Evolutionary conservation across 1,140 invertebrate genomes (phyloP).

Genomic region (Drosophila repleta): DNA sequence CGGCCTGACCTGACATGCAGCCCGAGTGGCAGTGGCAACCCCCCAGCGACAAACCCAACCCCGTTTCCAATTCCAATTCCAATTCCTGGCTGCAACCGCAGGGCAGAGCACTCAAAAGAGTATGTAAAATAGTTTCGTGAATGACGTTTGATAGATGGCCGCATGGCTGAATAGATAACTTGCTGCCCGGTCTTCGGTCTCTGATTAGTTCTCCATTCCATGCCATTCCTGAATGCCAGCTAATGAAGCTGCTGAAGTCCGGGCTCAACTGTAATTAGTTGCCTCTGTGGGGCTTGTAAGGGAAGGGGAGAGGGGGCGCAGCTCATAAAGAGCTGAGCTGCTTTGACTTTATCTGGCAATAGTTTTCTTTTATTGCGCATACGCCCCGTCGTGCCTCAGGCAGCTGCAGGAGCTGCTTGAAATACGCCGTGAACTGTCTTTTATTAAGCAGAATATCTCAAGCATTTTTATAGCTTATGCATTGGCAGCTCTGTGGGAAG

Average conservation of each 20-base stretch:
- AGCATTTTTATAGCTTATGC: no score
- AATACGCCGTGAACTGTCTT: no score
- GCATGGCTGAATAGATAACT: constrained; percentile 30
- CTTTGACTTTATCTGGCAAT: constrained; percentile 38
- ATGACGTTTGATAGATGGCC: constrained; percentile 69
- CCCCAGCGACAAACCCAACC: constrained; percentile 1
- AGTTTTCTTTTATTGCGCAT: constrained; percentile 60
- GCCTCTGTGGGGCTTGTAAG: constrained; percentile 10
- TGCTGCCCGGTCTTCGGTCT: constrained; percentile 3
- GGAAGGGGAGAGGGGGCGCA: background rate
- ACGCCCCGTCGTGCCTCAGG: constrained; percentile 60
- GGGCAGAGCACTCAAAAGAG: constrained; percentile 35
- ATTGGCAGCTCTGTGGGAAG: no score
- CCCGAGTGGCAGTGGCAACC: background rate
- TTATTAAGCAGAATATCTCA: no score
- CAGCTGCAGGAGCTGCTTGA: background rate
- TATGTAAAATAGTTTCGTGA: constrained; percentile 56
- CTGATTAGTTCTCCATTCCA: constrained; percentile 36
- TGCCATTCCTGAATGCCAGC: constrained; percentile 45
- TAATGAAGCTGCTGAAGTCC: constrained; percentile 49
- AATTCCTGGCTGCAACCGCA: constrained; percentile 39
- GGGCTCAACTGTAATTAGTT: constrained; percentile 53
- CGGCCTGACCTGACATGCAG: constrained; percentile 4
- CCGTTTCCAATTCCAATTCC: background rate
- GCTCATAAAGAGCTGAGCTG: constrained; percentile 42